phyloP scores from a whole-genome alignment of 2,797 vertebrate genomes.

The Harpagifer antarcticus region DNA sequence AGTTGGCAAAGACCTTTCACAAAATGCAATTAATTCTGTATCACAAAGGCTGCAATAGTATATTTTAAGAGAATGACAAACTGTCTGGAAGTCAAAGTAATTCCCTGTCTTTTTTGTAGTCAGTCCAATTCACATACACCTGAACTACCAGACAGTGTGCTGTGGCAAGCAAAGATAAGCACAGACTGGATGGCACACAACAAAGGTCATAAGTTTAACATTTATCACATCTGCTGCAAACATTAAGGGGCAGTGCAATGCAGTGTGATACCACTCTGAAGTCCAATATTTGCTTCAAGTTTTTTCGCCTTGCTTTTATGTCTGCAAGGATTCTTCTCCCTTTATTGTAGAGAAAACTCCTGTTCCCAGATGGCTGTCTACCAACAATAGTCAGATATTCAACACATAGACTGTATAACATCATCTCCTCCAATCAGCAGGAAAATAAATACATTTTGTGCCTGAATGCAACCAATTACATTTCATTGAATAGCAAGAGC shows the following conservation, averaged over 20 bases:
- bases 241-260: not conserved
- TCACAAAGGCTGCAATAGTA: not conserved
- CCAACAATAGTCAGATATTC: no score
- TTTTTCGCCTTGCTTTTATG: not conserved
- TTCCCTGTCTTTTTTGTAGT: not conserved
- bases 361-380: no score
- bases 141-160: not conserved
- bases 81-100: not conserved
- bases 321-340: no score
- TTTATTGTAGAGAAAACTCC: no score
- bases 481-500: no score
- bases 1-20: conserved; percentile 11
- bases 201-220: not conserved
- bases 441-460: no score
- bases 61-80: not conserved
- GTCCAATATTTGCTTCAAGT: not conserved
- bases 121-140: not conserved
- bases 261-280: conserved; percentile 1
- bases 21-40: conserved; percentile 20
- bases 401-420: no score
- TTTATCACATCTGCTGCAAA: not conserved
- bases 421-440: no score
- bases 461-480: no score
- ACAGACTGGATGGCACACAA: not conserved
- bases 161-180: conserved; percentile 3